phyloP scores from a whole-genome alignment of 2,113 vertebrate species.

The Melozone crissalis region DNA sequence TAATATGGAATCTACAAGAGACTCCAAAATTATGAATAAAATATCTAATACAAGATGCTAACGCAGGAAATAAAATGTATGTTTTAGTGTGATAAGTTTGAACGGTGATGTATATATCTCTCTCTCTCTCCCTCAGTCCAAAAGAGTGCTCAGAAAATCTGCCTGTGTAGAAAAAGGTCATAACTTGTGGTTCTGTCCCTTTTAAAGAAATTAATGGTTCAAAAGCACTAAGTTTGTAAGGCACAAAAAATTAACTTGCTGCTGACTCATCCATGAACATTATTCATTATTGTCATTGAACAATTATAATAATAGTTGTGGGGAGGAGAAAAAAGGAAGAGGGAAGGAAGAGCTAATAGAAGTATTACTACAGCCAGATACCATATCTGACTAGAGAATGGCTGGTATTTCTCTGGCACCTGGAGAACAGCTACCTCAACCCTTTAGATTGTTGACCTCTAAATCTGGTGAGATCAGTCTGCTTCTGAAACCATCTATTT shows the following conservation, averaged over 20 bases:
- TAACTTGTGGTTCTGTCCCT: neutral
- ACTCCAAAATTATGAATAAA: neutral
- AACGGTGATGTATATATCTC: fast-evolving
- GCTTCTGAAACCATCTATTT: neutral
- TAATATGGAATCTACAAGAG: neutral
- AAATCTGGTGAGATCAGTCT: neutral
- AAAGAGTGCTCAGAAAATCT: neutral
- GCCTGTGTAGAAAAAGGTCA: neutral
- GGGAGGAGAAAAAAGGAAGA: neutral
- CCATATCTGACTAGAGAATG: neutral
- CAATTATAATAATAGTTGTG: neutral
- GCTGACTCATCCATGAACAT: neutral
- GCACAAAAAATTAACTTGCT: neutral
- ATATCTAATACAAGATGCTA: neutral
- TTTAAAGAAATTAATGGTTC: neutral
- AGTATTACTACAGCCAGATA: neutral
- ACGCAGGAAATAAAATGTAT: neutral
- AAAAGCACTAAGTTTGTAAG: neutral
- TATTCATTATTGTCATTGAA: neutral
- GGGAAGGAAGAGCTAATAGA: neutral
- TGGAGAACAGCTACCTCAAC: neutral
- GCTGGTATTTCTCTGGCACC: neutral
- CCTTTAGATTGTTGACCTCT: neutral
- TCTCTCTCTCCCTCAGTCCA: neutral
- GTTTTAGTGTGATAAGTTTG: neutral